Conservation (phyloP, 2,888 invertebrate species). For the Punctoribates punctum region DNA sequence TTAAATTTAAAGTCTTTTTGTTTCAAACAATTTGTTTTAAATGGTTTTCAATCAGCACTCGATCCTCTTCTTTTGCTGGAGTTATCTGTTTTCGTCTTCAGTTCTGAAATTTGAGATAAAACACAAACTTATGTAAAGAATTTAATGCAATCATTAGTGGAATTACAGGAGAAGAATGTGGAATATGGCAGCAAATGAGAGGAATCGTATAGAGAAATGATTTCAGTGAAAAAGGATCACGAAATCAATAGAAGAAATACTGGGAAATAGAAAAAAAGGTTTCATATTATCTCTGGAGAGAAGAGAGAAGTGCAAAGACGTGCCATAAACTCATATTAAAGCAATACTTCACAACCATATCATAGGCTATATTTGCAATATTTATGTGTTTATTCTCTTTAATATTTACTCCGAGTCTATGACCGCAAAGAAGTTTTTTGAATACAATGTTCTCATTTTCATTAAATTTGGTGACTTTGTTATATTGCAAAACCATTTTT, state of each 20-base stretch:
- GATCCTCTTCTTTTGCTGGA: too few relatives aligned
- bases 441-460: neutral
- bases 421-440: neutral
- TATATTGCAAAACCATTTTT: neutral
- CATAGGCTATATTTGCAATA: neutral
- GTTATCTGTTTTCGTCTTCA: neutral
- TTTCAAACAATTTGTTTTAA: neutral
- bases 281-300: conserved; percentile 22
- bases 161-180: neutral
- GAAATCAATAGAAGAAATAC: conserved; percentile 23
- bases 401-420: neutral
- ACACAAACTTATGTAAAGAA: neutral
- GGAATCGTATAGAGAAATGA: neutral
- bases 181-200: neutral
- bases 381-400: neutral
- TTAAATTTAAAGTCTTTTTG: neutral
- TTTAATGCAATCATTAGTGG: conserved; percentile 3
- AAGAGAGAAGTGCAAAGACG: neutral
- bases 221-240: conserved; percentile 11
- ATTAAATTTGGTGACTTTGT: conserved; percentile 9
- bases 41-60: too few relatives aligned
- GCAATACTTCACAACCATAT: conserved; percentile 20
- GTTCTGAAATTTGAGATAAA: conserved; percentile 9
- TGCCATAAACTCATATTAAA: conserved; percentile 29
- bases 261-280: neutral